A percentile compares a stretch with the other conserved stretches of the same genome.
These are phyloP conservation scores for Mormyrus lacerda DNA, from an alignment of 2,113 vertebrate species.

Conservation along the genomic window DNA sequence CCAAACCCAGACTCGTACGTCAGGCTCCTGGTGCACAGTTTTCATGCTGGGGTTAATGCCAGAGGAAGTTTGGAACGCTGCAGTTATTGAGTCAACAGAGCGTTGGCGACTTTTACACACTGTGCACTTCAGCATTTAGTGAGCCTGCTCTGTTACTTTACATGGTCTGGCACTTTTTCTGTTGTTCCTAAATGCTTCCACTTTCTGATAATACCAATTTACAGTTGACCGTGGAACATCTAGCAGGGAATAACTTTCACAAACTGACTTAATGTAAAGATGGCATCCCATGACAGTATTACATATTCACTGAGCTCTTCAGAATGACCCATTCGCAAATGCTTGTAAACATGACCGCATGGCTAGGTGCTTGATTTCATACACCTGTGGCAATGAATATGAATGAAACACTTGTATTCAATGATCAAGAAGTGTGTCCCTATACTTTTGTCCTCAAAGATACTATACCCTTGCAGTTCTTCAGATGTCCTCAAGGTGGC, in stretches of 20 bases:
- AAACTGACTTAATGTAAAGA: neutral
- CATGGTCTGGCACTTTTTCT: neutral
- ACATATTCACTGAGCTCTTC: too few species aligned
- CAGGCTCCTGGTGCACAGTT: neutral
- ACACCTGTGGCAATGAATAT: neutral
- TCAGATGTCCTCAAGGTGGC: constrained; percentile 1
- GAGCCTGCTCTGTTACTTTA: too few species aligned
- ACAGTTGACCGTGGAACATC: neutral
- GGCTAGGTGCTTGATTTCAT: neutral
- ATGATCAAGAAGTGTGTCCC: neutral
- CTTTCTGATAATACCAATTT: neutral
- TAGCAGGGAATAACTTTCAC: neutral
- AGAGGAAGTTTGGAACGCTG: neutral
- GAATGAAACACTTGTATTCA: neutral
- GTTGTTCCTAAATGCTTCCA: neutral
- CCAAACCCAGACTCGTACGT: too few species aligned
- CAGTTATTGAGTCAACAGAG: neutral
- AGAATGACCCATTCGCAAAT: too few species aligned
- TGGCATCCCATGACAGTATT: neutral
- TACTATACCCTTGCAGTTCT: neutral
- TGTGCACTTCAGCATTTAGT: neutral
- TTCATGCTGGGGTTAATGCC: too few species aligned
- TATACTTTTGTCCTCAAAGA: neutral
- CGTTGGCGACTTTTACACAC: neutral
- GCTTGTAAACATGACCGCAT: too few species aligned